Base-by-base conservation (phyloP, 2,888 invertebrate genomes). In the Coleophora flavipennella region DNA sequence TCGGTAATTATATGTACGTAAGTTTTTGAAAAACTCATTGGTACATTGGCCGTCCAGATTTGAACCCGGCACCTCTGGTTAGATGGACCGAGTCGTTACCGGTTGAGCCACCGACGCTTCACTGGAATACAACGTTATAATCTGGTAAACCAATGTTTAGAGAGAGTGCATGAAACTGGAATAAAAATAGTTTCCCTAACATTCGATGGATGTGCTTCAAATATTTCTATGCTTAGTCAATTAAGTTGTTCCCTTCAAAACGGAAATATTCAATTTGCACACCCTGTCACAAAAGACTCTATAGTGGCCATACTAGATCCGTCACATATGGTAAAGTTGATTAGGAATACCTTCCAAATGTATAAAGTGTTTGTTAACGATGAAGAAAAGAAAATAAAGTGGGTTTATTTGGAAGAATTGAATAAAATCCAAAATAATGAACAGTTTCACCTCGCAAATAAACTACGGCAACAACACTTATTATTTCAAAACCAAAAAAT, bases 401-500 rank as follows among this genome's bases (percentile, higher is more conserved):
- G 38, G 38, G 10, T 8, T n/a, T 33, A 33, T 33, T 13, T 38
- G 10, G 33, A 33, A 11, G n/a, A 31, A 25, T 34, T 39, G 28
- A 29, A 39, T 26, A 14, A 39, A 8, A 11, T 35, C 11, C 35
- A 39, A 26, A 12, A 34, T 34, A 11, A 28, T 13, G 39, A 39
- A 39, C 14, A 34, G 8, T 39, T 39, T 34, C 35, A 39, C 34
- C 11, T 34, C 4, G 28, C 34, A 20, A 34, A 39, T 34, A 39
- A 20, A 20, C 3, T 20, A 20, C 3, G 6, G 20, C 3, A 20
- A 3, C 3, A 6, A 20, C 47, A 53, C 39, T 28, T 52, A 6
- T 8, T 43, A 3, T 53, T 56, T 41, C 38, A 41, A 28, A 53
- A 56, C 12, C 6, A 37, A 6, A 46, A 45, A 8, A 51, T 50